Percentiles rank a stretch among this genome's conserved stretches.
Conservation (phyloP, 2,888 invertebrate species). For the Cataglyphis cursor region DNA sequence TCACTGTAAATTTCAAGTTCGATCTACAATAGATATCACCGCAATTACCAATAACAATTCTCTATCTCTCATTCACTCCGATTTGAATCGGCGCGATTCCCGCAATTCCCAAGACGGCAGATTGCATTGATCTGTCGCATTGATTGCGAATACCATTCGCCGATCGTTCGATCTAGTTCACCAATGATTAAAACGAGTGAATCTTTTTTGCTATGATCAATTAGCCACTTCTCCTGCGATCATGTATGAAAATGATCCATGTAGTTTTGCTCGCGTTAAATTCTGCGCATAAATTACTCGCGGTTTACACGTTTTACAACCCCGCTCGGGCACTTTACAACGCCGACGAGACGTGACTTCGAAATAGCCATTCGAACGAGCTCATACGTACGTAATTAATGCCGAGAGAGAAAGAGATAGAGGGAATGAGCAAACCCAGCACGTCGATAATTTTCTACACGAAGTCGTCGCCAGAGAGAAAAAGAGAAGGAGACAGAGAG, state of each 20-base stretch:
- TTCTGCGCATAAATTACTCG: slow-evolving; percentile 71
- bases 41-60: slow-evolving; percentile 45
- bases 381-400: slow-evolving; percentile 70
- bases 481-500: slow-evolving; percentile 59
- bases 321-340: slow-evolving; percentile 62
- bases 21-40: slow-evolving; percentile 26
- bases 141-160: slow-evolving; percentile 48
- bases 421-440: slow-evolving; percentile 14
- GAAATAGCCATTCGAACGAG: slow-evolving; percentile 68
- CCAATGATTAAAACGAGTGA: slow-evolving; percentile 53
- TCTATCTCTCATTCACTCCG: background rate
- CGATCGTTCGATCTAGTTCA: slow-evolving; percentile 45
- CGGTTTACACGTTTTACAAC: slow-evolving; percentile 62
- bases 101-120: slow-evolving; percentile 27
- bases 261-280: slow-evolving; percentile 59
- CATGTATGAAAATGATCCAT: slow-evolving; percentile 63
- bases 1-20: slow-evolving; percentile 10
- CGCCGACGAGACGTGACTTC: slow-evolving; percentile 63
- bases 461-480: slow-evolving; percentile 49
- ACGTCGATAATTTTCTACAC: slow-evolving; percentile 68
- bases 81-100: slow-evolving; percentile 12
- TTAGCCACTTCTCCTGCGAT: slow-evolving; percentile 61
- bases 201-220: slow-evolving; percentile 50
- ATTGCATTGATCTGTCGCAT: slow-evolving; percentile 35
- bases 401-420: slow-evolving; percentile 40